A percentile compares a stretch with the other conserved stretches of the same genome.
Evolutionary conservation across 2,888 invertebrate species (phyloP).

Genomic region (Ophonus ardosiacus): DNA sequence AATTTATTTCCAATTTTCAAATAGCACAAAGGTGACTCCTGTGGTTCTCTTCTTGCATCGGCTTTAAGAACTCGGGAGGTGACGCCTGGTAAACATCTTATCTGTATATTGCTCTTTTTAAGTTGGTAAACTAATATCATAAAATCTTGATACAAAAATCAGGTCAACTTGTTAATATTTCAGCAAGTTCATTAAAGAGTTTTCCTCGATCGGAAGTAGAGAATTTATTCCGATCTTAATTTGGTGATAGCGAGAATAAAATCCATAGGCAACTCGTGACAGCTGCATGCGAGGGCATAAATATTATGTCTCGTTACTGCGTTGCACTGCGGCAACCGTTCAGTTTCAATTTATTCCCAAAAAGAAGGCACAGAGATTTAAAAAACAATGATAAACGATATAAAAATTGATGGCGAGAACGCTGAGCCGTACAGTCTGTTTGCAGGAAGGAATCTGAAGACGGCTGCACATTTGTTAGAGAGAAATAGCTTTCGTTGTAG

Average conservation of each 20-base stretch:
- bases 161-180: conserved; percentile 24
- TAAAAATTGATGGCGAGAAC: conserved; percentile 31
- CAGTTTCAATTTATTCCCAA: conserved; percentile 45
- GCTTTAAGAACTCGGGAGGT: too few relatives aligned
- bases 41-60: too few relatives aligned
- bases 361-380: conserved; percentile 12
- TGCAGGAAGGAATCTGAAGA: neutral
- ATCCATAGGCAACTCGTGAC: conserved; percentile 1
- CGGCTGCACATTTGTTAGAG: conserved; percentile 8
- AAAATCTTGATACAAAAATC: neutral
- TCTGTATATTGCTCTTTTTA: too few relatives aligned
- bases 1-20: too few relatives aligned
- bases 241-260: conserved; percentile 44
- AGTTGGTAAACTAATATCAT: neutral
- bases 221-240: conserved; percentile 46
- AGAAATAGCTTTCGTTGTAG: neutral
- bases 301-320: conserved; percentile 43
- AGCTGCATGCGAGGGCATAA: conserved; percentile 30
- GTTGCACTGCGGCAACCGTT: conserved; percentile 10
- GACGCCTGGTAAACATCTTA: too few relatives aligned
- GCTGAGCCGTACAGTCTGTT: conserved; percentile 2
- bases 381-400: conserved; percentile 49
- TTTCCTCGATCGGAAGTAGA: conserved; percentile 17
- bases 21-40: too few relatives aligned
- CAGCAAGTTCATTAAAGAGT: conserved; percentile 42